Evolutionary conservation across 2,888 invertebrate genomes (phyloP), one percentile per base, ranked within the genome.

Genomic region (Andrena bicolor): DNA sequence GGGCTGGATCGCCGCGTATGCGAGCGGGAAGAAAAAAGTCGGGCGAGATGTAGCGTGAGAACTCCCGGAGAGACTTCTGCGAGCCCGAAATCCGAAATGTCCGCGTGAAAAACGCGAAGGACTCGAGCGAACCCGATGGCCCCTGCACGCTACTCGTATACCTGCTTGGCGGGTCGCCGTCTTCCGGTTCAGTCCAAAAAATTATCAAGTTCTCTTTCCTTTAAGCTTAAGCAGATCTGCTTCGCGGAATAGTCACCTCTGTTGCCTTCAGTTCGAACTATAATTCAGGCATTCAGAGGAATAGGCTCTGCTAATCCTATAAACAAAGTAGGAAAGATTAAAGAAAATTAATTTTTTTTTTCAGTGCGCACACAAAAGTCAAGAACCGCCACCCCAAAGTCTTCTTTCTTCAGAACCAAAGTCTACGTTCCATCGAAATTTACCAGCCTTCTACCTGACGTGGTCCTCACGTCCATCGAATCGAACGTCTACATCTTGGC

Each of bases 61-160:
- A 87, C 87, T 76, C 70, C 70, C 70, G 76, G 74, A 60, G 77
- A 72, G 80, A 84, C 73, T 41, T 28, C n/a, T 10, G 83, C 76
- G 86, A 86, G 89, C 89, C 88, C 88, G 88, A 89, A 90, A 88
- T 91, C 86, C 87, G 83, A 91, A 90, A 91, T 90, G 91, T 91
- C 58, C 63, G 23, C 41, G 5, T 53, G 68, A 69, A 69, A 80
- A 72, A 76, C 78, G 32, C 82, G 49, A 35, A 35, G 65, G 64
- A 49, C 49, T 49, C 41, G 30, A 28, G 10, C 49, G 30, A 48
- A 5, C 8, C 30, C n/a, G 41, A 16, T 30, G 66, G 53, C 35
- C 49, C 35, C 35, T 32, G 32, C 23, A 30, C 30, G 30, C 30
- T 56, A 68, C 75, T 64, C 64, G 75, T 69, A 69, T 28, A 20